Conservation (phyloP, 2,797 vertebrate genomes). For the Simalia tracyae region DNA sequence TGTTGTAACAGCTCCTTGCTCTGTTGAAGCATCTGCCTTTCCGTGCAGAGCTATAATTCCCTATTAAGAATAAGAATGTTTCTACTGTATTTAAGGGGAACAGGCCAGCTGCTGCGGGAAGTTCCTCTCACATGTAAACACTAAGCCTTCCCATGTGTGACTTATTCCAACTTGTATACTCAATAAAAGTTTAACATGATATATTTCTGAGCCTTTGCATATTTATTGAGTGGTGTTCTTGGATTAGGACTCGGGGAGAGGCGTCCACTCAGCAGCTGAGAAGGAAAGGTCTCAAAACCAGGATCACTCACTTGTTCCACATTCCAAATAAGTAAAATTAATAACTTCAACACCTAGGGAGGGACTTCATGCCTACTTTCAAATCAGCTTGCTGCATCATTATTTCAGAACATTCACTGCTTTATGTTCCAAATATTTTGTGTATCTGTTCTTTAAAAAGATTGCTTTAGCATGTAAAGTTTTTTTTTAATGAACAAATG, state of each 20-base stretch:
- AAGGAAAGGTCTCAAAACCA: not conserved
- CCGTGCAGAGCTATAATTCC: not conserved
- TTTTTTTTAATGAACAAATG: not conserved
- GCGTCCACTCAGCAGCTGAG: not conserved
- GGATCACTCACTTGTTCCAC: not conserved
- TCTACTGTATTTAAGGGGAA: not conserved
- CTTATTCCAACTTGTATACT: not conserved
- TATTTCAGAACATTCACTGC: not conserved
- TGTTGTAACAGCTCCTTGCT: not conserved
- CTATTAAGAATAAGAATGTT: not conserved
- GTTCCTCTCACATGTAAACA: not conserved
- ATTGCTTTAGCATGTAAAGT: not conserved
- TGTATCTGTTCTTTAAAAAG: not conserved
- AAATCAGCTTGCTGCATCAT: not conserved
- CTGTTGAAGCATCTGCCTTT: not conserved
- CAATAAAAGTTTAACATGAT: slow-evolving; percentile 27
- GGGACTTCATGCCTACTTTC: not conserved
- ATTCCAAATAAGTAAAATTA: not conserved
- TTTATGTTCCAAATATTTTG: not conserved
- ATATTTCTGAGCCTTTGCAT: not conserved
- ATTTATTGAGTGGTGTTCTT: not conserved
- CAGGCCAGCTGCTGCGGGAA: not conserved
- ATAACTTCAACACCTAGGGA: not conserved
- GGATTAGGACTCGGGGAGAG: not conserved
- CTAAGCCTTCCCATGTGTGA: not conserved